Conservation (phyloP, 2,797 vertebrate species). For the Gambusia yucatana region DNA sequence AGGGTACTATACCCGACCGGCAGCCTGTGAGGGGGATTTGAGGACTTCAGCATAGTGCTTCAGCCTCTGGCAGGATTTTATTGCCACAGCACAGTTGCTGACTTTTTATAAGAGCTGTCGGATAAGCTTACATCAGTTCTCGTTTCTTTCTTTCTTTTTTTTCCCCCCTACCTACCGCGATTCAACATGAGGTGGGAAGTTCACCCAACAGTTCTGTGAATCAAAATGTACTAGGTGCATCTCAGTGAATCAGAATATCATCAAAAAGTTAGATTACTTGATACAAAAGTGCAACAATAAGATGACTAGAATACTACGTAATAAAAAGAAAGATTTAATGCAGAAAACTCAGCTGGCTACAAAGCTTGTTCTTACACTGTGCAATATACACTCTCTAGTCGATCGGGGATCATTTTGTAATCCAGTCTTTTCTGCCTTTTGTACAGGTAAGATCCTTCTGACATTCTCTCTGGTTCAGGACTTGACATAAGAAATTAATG, state of each 20-base stretch:
- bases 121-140: constrained; percentile 83
- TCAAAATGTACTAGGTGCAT: constrained; percentile 18
- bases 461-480: neutral
- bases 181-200: constrained; percentile 36
- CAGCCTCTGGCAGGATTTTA: constrained; percentile 83
- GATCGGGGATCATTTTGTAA: neutral
- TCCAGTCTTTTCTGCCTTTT: neutral
- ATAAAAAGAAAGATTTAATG: neutral
- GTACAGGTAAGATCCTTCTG: neutral
- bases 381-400: neutral
- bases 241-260: neutral
- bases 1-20: constrained; percentile 61
- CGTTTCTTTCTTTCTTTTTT: constrained; percentile 42
- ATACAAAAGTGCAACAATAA: neutral
- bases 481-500: neutral
- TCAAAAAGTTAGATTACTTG: neutral
- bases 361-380: neutral
- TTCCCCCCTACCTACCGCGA: constrained; percentile 44
- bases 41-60: constrained; percentile 47
- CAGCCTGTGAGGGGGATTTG: constrained; percentile 56
- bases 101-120: constrained; percentile 83
- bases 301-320: neutral
- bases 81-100: constrained; percentile 73
- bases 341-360: neutral
- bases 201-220: constrained; percentile 44